These are phyloP conservation scores for Conopomorpha cramerella DNA, from an alignment of 1,140 invertebrate genomes.

Conservation along the genomic window DNA sequence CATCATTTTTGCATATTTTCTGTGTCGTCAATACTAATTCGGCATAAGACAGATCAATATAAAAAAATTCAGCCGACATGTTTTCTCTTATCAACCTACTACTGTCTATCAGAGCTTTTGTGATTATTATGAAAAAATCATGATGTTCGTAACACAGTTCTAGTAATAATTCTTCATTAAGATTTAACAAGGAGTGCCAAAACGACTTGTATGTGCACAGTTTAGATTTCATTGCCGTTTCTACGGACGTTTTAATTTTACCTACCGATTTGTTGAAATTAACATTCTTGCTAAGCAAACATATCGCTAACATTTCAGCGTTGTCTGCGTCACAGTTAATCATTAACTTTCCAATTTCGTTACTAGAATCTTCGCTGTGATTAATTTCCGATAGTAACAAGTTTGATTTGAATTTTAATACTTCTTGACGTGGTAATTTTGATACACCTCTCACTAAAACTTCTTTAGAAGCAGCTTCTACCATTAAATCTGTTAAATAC, in stretches of 20 bases:
- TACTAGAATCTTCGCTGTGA: conserved; percentile 11
- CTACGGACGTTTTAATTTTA: conserved; percentile 47
- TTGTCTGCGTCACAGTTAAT: conserved; percentile 15
- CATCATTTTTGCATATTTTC: conserved; percentile 23
- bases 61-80: conserved; percentile 46
- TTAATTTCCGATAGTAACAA: conserved; percentile 31
- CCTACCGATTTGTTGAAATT: conserved; percentile 32
- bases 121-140: conserved; percentile 51
- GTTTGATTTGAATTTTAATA: conserved; percentile 28
- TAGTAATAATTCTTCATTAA: conserved; percentile 38
- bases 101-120: conserved; percentile 62
- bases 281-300: conserved; percentile 22
- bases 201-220: conserved; percentile 25
- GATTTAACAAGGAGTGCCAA: conserved; percentile 49
- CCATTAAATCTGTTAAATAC: conserved; percentile 41
- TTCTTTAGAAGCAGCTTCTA: conserved; percentile 43
- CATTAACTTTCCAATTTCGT: conserved; percentile 18
- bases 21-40: conserved; percentile 50
- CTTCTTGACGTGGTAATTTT: conserved; percentile 19
- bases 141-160: conserved; percentile 44
- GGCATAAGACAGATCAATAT: conserved; percentile 53
- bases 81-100: conserved; percentile 30
- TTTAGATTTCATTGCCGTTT: conserved; percentile 47
- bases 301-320: conserved; percentile 23
- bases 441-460: conserved; percentile 24